Percentiles rank a stretch among this genome's conserved stretches.
These are phyloP conservation scores for Heteromurus nitidus DNA, from an alignment of 2,888 invertebrate genomes.

Conservation along the genomic window DNA sequence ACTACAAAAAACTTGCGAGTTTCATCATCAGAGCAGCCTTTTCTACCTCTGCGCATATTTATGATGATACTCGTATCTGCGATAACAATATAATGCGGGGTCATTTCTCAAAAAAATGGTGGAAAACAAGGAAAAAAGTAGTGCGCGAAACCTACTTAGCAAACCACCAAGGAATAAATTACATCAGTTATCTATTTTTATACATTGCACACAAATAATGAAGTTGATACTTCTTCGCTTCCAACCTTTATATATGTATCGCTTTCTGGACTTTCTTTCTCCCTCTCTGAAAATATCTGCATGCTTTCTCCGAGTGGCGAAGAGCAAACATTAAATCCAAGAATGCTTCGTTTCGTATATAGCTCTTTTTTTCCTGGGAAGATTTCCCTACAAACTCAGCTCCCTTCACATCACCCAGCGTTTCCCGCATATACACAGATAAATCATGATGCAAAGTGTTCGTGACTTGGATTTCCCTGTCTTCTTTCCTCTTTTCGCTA, in stretches of 20 bases:
- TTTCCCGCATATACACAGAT: slow-evolving; percentile 38
- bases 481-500: slow-evolving; percentile 35
- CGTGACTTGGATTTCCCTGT: slow-evolving; percentile 58
- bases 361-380: not conserved
- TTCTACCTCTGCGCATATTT: not conserved
- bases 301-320: no score
- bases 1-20: no score
- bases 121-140: not conserved
- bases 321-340: no score
- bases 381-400: not conserved
- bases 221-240: no score
- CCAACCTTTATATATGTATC: no score
- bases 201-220: not conserved
- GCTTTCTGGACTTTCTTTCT: no score
- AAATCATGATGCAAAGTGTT: slow-evolving; percentile 65
- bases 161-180: slow-evolving; percentile 1
- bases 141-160: no score
- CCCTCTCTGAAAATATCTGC: no score
- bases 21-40: no score
- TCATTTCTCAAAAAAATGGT: not conserved
- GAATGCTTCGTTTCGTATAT: no score
- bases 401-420: not conserved
- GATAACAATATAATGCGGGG: not conserved
- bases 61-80: not conserved
- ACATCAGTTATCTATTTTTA: not conserved